Evolutionary conservation across 92 coral and sea anemone genomes (phyloP).

Genomic region (Scolanthus callimorphus): DNA sequence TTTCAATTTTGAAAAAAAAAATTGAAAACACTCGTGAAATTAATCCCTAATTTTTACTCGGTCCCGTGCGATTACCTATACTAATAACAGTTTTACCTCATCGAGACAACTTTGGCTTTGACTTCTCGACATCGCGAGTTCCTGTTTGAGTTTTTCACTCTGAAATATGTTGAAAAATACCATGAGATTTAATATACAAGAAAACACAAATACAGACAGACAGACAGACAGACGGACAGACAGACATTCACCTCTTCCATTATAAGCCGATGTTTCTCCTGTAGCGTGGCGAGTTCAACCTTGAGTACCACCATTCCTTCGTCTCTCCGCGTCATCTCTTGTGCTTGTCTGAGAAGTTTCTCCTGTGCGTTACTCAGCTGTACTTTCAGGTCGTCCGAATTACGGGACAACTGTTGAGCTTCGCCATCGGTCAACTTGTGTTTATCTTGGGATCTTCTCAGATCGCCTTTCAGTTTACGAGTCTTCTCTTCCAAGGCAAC

Average conservation of each 20-base stretch:
- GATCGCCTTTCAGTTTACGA: conserved; percentile 67
- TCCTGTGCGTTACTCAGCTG: conserved; percentile 71
- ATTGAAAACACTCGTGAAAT: too few species aligned
- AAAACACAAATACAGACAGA: neutral
- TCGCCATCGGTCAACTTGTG: conserved; percentile 80
- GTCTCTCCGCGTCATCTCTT: conserved; percentile 73
- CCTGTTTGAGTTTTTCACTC: conserved; percentile 77
- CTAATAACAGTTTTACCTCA: conserved; percentile 33
- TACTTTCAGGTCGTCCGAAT: conserved; percentile 63
- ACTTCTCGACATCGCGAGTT: conserved; percentile 55
- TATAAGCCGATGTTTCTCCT: conserved; percentile 83
- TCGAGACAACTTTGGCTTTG: conserved; percentile 89
- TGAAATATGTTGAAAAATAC: conserved; percentile 4
- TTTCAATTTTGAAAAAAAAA: too few species aligned
- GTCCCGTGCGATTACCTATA: too few species aligned
- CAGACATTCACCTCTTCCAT: conserved; percentile 64
- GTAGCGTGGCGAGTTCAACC: conserved; percentile 89
- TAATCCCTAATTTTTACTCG: too few species aligned
- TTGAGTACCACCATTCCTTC: conserved; percentile 85
- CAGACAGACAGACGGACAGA: neutral
- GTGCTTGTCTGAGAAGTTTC: conserved; percentile 69
- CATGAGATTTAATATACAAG: neutral
- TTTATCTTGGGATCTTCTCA: conserved; percentile 82
- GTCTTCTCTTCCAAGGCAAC: conserved; percentile 72
- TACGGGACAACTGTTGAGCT: conserved; percentile 65